Conservation (phyloP, 2,797 vertebrate genomes). For the Acomys russatus region DNA sequence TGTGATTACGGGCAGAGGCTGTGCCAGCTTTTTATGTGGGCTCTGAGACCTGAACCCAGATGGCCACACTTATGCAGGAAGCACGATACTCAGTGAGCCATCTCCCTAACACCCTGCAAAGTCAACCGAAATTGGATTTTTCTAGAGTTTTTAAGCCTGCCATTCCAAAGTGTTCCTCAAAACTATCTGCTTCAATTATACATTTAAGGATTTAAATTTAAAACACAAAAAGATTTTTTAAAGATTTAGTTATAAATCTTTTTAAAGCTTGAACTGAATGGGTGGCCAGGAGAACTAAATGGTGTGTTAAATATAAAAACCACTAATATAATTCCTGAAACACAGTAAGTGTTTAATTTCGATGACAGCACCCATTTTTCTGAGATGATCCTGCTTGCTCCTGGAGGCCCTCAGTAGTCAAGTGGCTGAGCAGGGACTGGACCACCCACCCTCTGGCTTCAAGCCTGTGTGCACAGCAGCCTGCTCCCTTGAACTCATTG, state of each 20-base stretch:
- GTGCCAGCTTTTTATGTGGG: too few species aligned
- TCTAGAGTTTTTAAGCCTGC: neutral
- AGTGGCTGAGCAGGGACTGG: neutral
- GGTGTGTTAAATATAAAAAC: neutral
- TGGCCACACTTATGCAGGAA: neutral
- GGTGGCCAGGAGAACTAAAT: neutral
- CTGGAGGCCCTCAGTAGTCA: too few species aligned
- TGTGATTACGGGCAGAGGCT: neutral
- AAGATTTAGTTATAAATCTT: neutral
- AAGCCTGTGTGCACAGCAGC: too few species aligned
- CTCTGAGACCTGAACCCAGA: neutral
- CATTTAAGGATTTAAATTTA: conserved; percentile 6
- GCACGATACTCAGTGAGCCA: neutral
- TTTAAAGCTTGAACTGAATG: neutral
- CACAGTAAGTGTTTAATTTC: neutral
- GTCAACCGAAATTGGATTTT: neutral
- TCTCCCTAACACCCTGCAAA: neutral
- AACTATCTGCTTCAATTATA: neutral
- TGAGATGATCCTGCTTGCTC: neutral
- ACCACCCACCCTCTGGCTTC: neutral
- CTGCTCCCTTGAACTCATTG: neutral
- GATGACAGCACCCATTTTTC: neutral
- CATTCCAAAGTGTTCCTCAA: neutral
- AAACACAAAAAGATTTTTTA: neutral
- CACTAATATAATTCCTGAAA: neutral